Base-by-base conservation (phyloP, 2,888 invertebrate genomes). In the Diaperis boleti region DNA sequence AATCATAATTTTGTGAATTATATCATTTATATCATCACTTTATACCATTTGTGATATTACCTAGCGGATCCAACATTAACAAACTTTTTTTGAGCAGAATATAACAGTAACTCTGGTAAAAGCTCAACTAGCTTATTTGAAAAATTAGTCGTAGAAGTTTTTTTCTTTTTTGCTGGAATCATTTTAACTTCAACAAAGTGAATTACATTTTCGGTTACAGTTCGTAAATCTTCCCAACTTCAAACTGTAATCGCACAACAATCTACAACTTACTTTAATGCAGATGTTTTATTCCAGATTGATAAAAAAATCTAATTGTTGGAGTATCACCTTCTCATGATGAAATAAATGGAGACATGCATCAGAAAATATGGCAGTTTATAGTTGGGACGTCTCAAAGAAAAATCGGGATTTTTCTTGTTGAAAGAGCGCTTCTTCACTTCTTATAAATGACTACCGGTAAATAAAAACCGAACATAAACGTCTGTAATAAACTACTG, bases 141-240 rank as follows among this genome's bases (percentile, higher is more conserved):
- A 47, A 57, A 35, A 47, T 39, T 57, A 49, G 47, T 52, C 52
- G 37, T n/a, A 8, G 18, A 49, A 49, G 49, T 49, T 49, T 49
- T 49, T 49, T 33, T 35, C 18, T 49, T 49, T 49, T 49, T 33
- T 35, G 33, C 49, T 29, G 49, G 33, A 49, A 49, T 49, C 33
- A 33, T 49, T 49, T 49, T 20, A 60, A 60, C 44, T 62, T 62
- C 49, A 18, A 20, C 29, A 62, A 44, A 61, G 61, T 61, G 55
- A 62, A 62, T 62, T 62, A 62, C 50, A 62, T 57, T 52, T 50
- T 62, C 35, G 41, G 61, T 55, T 61, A 55, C 61, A 61, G 41
- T 55, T 39, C 47, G 47, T 61, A 56, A 39, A 62, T 57, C 47
- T 44, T 14, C 37, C 39, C 54, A 26, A 29, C 31, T 49, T 37